Evolutionary conservation across 2,888 invertebrate species (phyloP).

Genomic region (Coelopa pilipes): DNA sequence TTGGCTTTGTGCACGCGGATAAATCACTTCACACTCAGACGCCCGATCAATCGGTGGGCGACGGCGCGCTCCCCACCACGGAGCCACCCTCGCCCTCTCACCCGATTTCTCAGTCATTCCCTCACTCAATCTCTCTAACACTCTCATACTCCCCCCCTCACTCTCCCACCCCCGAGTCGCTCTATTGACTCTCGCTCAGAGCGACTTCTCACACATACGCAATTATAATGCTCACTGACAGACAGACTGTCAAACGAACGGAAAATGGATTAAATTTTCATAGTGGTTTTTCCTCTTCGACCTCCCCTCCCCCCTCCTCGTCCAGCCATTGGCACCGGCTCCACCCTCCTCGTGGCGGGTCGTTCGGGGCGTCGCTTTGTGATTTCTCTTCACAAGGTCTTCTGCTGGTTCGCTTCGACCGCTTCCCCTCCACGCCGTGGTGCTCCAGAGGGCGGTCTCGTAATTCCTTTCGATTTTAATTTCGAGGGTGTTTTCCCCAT

Average conservation of each 20-base stretch:
- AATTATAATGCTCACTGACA: conserved; percentile 31
- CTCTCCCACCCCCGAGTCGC: too few species aligned
- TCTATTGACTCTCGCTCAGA: too few species aligned
- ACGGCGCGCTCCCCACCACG: too few species aligned
- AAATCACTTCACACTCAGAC: conserved; percentile 38
- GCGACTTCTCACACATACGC: background rate
- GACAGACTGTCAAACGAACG: conserved; percentile 27
- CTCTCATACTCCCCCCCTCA: background rate
- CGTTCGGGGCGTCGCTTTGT: background rate
- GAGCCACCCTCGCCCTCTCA: background rate
- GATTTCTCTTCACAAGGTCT: background rate
- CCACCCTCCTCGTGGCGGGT: background rate
- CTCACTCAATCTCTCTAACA: background rate
- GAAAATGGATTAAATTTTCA: conserved; percentile 40
- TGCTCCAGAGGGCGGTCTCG: too few species aligned
- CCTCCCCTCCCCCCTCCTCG: background rate
- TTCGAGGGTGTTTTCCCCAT: too few species aligned
- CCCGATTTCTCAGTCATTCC: too few species aligned
- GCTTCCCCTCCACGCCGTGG: too few species aligned
- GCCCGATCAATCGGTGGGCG: background rate
- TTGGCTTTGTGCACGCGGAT: conserved; percentile 18
- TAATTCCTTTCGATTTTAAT: too few species aligned
- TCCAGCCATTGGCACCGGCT: background rate
- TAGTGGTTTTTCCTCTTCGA: conserved; percentile 11
- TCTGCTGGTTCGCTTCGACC: background rate